Conservation (phyloP, 2,113 vertebrate species). For the Triplophysa dalaica region DNA sequence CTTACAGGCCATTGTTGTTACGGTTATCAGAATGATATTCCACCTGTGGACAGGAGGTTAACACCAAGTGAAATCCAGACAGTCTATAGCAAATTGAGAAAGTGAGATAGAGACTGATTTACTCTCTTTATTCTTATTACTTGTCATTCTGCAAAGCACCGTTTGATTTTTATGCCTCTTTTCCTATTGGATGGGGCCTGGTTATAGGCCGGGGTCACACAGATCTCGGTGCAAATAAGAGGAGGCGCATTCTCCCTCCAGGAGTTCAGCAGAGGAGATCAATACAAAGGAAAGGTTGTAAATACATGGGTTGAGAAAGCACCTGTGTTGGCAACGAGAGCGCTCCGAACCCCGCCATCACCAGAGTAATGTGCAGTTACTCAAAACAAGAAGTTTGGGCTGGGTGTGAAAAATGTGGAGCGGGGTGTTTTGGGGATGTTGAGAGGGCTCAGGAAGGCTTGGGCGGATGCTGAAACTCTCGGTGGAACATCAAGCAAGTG, state of each 20-base stretch:
- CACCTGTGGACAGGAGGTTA: background rate
- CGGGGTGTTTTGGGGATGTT: slow-evolving; percentile 41
- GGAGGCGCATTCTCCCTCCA: slow-evolving; percentile 48
- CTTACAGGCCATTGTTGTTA: background rate
- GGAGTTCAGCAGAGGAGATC: slow-evolving; percentile 59
- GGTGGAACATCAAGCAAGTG: slow-evolving; percentile 63
- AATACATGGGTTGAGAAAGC: slow-evolving; percentile 61
- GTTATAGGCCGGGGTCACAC: slow-evolving; percentile 65
- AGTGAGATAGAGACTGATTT: background rate
- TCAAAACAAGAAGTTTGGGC: slow-evolving; percentile 56
- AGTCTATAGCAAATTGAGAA: too few species aligned
- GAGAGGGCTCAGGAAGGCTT: slow-evolving; percentile 40
- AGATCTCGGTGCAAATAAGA: slow-evolving; percentile 50
- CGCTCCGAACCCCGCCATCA: slow-evolving; percentile 58
- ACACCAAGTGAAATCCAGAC: background rate
- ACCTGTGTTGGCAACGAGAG: slow-evolving; percentile 63
- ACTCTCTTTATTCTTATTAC: background rate
- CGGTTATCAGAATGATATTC: background rate
- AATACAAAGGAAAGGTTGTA: slow-evolving; percentile 57
- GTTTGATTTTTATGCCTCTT: background rate
- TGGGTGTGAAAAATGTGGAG: slow-evolving; percentile 66
- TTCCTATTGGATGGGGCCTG: slow-evolving; percentile 49
- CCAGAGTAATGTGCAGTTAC: slow-evolving; percentile 54
- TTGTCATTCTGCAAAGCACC: background rate
- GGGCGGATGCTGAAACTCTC: slow-evolving; percentile 69